Conservation (phyloP, 2,113 vertebrate genomes). For the Crotophaga sulcirostris region DNA sequence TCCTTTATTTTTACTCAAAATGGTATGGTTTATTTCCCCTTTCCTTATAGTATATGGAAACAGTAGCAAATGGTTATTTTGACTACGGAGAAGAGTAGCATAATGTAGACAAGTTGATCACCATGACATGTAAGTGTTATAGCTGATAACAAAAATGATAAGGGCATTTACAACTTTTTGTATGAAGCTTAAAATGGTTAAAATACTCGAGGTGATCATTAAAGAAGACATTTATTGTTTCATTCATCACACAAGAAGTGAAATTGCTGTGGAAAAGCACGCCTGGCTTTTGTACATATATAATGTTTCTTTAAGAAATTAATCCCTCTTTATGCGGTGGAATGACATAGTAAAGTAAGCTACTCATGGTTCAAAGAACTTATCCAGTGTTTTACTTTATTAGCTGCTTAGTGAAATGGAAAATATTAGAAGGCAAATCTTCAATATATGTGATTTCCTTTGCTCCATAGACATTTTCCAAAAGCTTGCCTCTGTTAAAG, state of each 20-base stretch:
- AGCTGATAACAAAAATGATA: background rate
- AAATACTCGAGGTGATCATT: background rate
- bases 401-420: background rate
- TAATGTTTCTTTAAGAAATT: background rate
- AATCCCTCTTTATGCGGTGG: background rate
- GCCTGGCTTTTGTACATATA: background rate
- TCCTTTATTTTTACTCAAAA: background rate
- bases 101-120: slow-evolving; percentile 82
- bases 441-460: background rate
- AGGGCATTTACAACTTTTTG: background rate
- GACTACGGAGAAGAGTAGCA: slow-evolving; percentile 75
- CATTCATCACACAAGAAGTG: background rate
- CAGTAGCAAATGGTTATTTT: slow-evolving; percentile 74
- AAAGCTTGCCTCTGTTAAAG: slow-evolving; percentile 81
- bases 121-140: slow-evolving; percentile 82
- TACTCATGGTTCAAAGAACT: background rate
- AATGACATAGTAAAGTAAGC: background rate
- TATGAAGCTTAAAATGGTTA: background rate
- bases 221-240: background rate
- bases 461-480: slow-evolving; percentile 85
- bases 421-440: background rate
- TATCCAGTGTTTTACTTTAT: background rate
- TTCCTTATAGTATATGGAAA: slow-evolving; percentile 80
- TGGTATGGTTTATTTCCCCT: background rate
- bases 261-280: background rate